Conservation (phyloP, 2,888 invertebrate species). For the Cataglyphis albicans region DNA sequence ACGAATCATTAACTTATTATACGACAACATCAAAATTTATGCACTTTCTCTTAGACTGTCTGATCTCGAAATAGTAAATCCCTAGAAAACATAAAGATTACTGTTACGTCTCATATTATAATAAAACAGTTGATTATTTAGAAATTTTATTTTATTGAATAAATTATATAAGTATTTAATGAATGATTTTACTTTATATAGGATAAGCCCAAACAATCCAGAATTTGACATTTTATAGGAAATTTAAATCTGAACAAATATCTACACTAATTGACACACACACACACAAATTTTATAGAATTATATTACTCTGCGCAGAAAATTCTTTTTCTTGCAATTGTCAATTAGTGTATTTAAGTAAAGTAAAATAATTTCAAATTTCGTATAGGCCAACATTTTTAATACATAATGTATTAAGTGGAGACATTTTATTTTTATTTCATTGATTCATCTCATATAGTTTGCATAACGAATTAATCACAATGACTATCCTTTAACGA, state of each 20-base stretch:
- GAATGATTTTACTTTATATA: not conserved
- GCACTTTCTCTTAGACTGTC: conserved; percentile 27
- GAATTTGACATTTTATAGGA: no score
- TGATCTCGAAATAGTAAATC: not conserved
- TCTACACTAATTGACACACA: not conserved
- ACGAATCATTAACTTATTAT: conserved; percentile 12
- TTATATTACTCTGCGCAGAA: not conserved
- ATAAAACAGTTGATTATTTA: no score
- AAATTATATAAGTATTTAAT: not conserved
- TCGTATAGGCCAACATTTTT: not conserved
- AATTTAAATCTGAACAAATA: not conserved
- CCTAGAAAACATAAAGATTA: not conserved
- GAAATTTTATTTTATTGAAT: not conserved
- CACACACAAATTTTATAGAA: not conserved
- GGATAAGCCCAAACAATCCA: no score
- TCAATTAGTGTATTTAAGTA: not conserved
- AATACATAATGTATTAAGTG: not conserved
- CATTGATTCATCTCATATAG: not conserved
- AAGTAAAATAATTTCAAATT: not conserved
- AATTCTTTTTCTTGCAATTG: not conserved
- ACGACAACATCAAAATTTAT: conserved; percentile 16
- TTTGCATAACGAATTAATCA: not conserved
- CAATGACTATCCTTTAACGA: conserved; percentile 14
- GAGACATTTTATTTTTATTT: not conserved
- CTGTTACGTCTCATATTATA: not conserved